Base-by-base conservation (phyloP, 2,797 vertebrate species). In the Phoxinus dragarum region DNA sequence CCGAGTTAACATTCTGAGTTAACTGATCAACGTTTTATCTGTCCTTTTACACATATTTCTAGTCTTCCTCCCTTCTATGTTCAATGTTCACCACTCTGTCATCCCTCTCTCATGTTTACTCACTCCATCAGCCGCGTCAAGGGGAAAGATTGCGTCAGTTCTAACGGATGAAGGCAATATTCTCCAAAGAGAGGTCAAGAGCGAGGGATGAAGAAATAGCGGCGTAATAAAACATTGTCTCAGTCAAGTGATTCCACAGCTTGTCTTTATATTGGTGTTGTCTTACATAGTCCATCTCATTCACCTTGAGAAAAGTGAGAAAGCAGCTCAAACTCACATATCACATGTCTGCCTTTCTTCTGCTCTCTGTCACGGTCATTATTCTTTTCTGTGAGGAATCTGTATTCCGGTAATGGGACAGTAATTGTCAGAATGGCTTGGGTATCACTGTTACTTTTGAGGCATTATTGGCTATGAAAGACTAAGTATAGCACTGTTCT, bases 31-130 rank as follows among this genome's bases (percentile, higher is more conserved):
- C 40, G 36, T 77, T 17, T 11, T 14, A 34, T 31, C 31, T 38
- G 81, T 61, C 54, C 4, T 73, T 34, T 6, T 44, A 21, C 12
- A 64, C 85, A 23, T 11, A 59, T 84, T 71, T 71, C 38, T 71
- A 79, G 27, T 67, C 19, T 81, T 76, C 78, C 74, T 23, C 36
- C 11, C 11, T 40, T 66, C n/a, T 47, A 21, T 80, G 66, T 31
- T 44, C 40, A 61, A n/a, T 79, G n/a, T 66, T 66, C 77, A 64
- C 23, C 61, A 67, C 27, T 59, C 12, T 44, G 42, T 38, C 68
- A 83, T 68, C 77, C 80, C 85, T 86, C 74, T 66, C 76, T 69
- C 64, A 12, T 86, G 81, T 88, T 81, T 85, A 81, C 80, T 80
- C 82, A 80, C 71, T 68, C 5, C 44, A 78, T 69, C 36, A 56